phyloP scores from a whole-genome alignment of 2,113 vertebrate species.

The Platysternon megacephalum region DNA sequence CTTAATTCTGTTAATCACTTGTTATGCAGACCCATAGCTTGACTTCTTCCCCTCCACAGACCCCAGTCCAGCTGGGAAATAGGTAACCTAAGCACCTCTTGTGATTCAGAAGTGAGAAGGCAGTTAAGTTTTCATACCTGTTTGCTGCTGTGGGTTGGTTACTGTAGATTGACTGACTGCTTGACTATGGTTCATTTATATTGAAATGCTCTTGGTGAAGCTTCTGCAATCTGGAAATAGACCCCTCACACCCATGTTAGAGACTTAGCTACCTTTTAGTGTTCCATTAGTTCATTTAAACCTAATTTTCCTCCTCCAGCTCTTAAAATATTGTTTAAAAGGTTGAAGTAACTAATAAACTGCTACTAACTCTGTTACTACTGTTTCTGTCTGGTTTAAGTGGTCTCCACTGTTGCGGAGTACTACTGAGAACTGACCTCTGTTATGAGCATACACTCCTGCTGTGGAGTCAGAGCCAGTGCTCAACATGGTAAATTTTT shows the following conservation, averaged over 20 bases:
- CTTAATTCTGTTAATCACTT: background rate
- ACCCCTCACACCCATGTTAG: background rate
- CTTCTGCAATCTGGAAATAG: background rate
- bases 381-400: background rate
- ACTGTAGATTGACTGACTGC: background rate
- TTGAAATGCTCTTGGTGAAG: background rate
- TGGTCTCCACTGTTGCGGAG: background rate
- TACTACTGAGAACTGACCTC: background rate
- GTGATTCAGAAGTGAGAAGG: background rate
- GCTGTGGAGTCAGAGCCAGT: background rate
- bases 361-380: background rate
- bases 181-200: background rate
- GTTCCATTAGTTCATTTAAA: background rate
- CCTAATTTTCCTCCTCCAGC: background rate
- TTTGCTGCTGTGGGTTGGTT: background rate
- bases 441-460: background rate
- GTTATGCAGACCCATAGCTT: background rate
- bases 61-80: fast-evolving
- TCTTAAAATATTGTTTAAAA: background rate
- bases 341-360: background rate
- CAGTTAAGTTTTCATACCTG: background rate
- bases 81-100: background rate
- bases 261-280: background rate
- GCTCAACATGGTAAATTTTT: background rate
- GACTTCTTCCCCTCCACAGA: background rate